Conservation (phyloP, 2,888 invertebrate genomes). For the Anthrax anthrax region DNA sequence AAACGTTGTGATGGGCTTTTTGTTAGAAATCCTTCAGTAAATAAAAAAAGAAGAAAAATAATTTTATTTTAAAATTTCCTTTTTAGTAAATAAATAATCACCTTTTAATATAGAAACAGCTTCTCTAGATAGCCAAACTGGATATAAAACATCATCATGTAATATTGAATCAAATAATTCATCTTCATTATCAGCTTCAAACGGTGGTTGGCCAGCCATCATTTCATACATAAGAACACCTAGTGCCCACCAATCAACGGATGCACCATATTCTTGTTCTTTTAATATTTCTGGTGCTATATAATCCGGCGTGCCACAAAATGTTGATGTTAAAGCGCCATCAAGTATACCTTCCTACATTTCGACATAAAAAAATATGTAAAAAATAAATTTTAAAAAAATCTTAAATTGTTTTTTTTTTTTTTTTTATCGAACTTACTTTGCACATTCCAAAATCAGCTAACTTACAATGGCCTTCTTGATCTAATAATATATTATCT, state of each 20-base stretch:
- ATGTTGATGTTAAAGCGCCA: constrained; percentile 83
- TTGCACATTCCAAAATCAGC: constrained; percentile 99
- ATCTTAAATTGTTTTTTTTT: neutral
- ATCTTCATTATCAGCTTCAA: constrained; percentile 99
- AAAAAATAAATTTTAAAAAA: neutral
- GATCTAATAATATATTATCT: constrained; percentile 94
- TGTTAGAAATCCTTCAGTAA: constrained; percentile 71
- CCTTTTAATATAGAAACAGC: constrained; percentile 81
- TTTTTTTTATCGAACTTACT: constrained; percentile 43
- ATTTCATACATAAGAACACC: constrained; percentile 98
- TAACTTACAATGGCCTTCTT: constrained; percentile 87
- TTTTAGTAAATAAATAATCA: constrained; percentile 11
- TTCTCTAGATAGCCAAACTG: constrained; percentile 88
- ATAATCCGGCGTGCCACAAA: constrained; percentile 99
- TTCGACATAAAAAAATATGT: neutral
- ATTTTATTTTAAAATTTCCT: neutral
- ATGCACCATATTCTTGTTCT: constrained; percentile 80
- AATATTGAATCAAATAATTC: constrained; percentile 97
- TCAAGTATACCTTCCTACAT: constrained; percentile 39
- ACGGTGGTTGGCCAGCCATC: constrained; percentile 99
- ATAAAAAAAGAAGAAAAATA: neutral
- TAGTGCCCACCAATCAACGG: constrained; percentile 93
- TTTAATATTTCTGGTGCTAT: constrained; percentile 97
- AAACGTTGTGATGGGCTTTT: constrained; percentile 89
- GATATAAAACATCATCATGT: constrained; percentile 96